These are phyloP conservation scores for Lepus americanus DNA, from an alignment of 2,113 vertebrate species.

Conservation along the genomic window DNA sequence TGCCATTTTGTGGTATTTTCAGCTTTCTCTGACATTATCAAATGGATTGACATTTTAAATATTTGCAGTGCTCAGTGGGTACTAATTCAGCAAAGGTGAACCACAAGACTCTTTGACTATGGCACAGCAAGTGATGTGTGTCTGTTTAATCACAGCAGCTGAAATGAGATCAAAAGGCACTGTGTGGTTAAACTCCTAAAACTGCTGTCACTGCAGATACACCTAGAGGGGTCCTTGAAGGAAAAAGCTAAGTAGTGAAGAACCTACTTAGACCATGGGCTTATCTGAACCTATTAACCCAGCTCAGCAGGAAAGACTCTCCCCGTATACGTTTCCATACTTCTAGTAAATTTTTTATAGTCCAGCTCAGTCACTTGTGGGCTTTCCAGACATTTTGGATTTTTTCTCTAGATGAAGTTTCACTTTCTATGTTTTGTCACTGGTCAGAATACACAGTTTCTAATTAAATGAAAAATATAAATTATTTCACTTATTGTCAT, in stretches of 20 bases:
- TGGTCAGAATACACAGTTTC: not conserved
- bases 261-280: slow-evolving; percentile 38
- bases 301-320: not conserved
- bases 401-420: slow-evolving; percentile 54
- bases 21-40: slow-evolving; percentile 94
- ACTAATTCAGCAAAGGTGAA: slow-evolving; percentile 92
- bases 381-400: not conserved
- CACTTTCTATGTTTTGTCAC: not conserved
- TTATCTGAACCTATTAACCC: slow-evolving; percentile 60
- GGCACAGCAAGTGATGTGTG: slow-evolving; percentile 91
- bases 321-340: not conserved
- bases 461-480: not conserved
- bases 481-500: slow-evolving; percentile 24
- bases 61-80: slow-evolving; percentile 93
- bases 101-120: slow-evolving; percentile 83
- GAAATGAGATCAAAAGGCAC: slow-evolving; percentile 91
- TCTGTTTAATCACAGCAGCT: slow-evolving; percentile 91
- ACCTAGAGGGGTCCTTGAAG: slow-evolving; percentile 79
- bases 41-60: slow-evolving; percentile 97
- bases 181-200: slow-evolving; percentile 88
- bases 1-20: slow-evolving; percentile 91
- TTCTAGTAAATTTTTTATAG: slow-evolving; percentile 19
- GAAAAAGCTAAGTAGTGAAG: slow-evolving; percentile 62
- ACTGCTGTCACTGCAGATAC: slow-evolving; percentile 80
- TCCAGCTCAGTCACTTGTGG: not conserved